These are phyloP conservation scores for Anabas testudineus DNA, from an alignment of 2,797 vertebrate species.

Conservation along the genomic window DNA sequence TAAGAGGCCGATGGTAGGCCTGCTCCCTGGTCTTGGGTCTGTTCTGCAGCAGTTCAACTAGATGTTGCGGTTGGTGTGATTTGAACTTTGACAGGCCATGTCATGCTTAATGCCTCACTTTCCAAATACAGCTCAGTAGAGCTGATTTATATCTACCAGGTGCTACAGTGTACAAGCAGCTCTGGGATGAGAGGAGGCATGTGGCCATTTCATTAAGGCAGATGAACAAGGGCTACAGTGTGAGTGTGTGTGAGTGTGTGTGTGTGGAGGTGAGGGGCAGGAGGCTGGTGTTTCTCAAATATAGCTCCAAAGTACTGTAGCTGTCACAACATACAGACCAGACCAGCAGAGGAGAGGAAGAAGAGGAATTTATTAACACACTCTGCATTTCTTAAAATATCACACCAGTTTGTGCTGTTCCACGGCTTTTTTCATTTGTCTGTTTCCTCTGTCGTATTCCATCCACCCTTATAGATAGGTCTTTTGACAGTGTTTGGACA, in stretches of 20 bases:
- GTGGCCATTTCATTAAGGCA: conserved; percentile 82
- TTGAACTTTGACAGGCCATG: conserved; percentile 86
- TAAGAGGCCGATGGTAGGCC: conserved; percentile 72
- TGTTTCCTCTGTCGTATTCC: conserved; percentile 18
- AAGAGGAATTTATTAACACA: conserved; percentile 67
- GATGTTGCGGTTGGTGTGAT: conserved; percentile 84
- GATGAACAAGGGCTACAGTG: conserved; percentile 78
- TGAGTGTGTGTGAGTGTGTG: conserved; percentile 74
- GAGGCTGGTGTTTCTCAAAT: conserved; percentile 78
- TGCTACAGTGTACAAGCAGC: conserved; percentile 79
- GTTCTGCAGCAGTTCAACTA: conserved; percentile 80
- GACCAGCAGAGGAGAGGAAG: conserved; percentile 47
- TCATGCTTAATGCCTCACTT: conserved; percentile 90
- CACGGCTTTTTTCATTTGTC: conserved; percentile 35
- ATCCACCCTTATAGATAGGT: background rate
- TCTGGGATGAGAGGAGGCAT: conserved; percentile 76
- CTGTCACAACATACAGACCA: conserved; percentile 73
- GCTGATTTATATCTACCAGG: conserved; percentile 90
- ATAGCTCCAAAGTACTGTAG: conserved; percentile 61
- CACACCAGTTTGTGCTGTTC: conserved; percentile 43
- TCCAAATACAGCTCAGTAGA: conserved; percentile 84
- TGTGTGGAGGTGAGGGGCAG: conserved; percentile 63
- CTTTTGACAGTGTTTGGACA: conserved; percentile 38
- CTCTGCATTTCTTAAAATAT: conserved; percentile 68
- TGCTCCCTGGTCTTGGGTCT: conserved; percentile 69